Percentiles rank a stretch among this genome's conserved stretches.
Conservation (phyloP, 2,888 invertebrate species). For the Tipula lateralis region DNA sequence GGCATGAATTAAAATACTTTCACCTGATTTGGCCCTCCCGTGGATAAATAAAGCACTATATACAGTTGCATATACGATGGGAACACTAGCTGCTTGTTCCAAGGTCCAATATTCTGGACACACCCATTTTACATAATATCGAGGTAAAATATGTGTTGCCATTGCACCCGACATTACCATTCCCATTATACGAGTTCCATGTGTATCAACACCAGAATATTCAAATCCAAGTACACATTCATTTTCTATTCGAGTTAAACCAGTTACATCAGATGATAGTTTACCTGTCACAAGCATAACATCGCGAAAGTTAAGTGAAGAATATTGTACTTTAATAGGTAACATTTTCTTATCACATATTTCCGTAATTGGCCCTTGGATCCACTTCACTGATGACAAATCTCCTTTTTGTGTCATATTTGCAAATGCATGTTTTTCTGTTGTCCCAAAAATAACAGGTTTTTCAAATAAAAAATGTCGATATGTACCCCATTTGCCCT, state of each 20-base stretch:
- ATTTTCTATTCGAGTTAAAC: slow-evolving; percentile 59
- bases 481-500: slow-evolving; percentile 64
- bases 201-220: slow-evolving; percentile 56
- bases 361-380: slow-evolving; percentile 59
- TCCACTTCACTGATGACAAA: slow-evolving; percentile 75
- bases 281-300: slow-evolving; percentile 92
- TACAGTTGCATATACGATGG: slow-evolving; percentile 70
- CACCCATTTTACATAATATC: slow-evolving; percentile 53
- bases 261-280: slow-evolving; percentile 75
- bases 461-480: slow-evolving; percentile 67
- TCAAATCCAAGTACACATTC: slow-evolving; percentile 67
- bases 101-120: slow-evolving; percentile 68
- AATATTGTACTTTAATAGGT: slow-evolving; percentile 60
- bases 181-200: slow-evolving; percentile 63
- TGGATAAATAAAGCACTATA: slow-evolving; percentile 52
- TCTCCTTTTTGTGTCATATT: slow-evolving; percentile 79
- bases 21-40: slow-evolving; percentile 44
- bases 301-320: slow-evolving; percentile 89
- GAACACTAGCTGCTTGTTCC: slow-evolving; percentile 71
- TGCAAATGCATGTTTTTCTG: slow-evolving; percentile 65
- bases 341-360: slow-evolving; percentile 53
- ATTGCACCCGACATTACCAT: slow-evolving; percentile 53
- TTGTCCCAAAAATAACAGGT: slow-evolving; percentile 47
- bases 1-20: slow-evolving; percentile 53
- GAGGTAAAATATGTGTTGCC: slow-evolving; percentile 53